Percentiles rank a stretch among this genome's conserved stretches.
Evolutionary conservation across 2,888 invertebrate genomes (phyloP).

Genomic region (Eristalis pertinax): DNA sequence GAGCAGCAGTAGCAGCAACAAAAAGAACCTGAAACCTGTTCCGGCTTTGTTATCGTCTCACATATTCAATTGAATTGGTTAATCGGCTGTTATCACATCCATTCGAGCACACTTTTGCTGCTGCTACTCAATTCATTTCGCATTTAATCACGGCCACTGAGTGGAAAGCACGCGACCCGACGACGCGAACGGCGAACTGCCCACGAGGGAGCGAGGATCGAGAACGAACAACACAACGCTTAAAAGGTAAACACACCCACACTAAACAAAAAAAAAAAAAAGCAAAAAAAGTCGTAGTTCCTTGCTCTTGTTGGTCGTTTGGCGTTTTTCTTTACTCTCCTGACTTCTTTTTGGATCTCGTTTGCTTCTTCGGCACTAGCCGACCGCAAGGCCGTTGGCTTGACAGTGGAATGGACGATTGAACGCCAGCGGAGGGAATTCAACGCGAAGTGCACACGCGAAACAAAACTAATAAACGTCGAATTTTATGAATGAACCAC

Average conservation of each 20-base stretch:
- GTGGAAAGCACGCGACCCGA: conserved; percentile 19
- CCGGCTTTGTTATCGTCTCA: conserved; percentile 46
- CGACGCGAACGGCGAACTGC: background rate
- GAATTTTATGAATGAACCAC: conserved; percentile 55
- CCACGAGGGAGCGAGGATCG: conserved; percentile 17
- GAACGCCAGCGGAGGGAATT: background rate
- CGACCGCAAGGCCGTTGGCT: conserved; percentile 59
- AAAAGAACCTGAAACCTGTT: conserved; percentile 48
- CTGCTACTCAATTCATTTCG: conserved; percentile 13
- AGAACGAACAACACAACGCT: conserved; percentile 35
- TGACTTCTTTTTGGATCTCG: background rate
- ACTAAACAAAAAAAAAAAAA: conserved; percentile 52
- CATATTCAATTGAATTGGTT: conserved; percentile 10
- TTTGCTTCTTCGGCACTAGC: conserved; percentile 35
- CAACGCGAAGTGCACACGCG: background rate
- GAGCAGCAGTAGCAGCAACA: background rate
- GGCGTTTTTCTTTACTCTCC: too few species aligned
- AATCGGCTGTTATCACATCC: conserved; percentile 49
- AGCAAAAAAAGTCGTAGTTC: conserved; percentile 30
- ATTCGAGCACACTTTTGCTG: conserved; percentile 5
- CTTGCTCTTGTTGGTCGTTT: background rate
- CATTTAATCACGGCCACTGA: conserved; percentile 36
- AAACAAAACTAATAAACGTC: background rate
- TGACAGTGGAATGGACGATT: conserved; percentile 37
- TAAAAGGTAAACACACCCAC: conserved; percentile 69